A percentile compares a stretch with the other conserved stretches of the same genome.
These are phyloP conservation scores for Drosophila neonasuta DNA, from an alignment of 2,888 invertebrate genomes.

Conservation along the genomic window DNA sequence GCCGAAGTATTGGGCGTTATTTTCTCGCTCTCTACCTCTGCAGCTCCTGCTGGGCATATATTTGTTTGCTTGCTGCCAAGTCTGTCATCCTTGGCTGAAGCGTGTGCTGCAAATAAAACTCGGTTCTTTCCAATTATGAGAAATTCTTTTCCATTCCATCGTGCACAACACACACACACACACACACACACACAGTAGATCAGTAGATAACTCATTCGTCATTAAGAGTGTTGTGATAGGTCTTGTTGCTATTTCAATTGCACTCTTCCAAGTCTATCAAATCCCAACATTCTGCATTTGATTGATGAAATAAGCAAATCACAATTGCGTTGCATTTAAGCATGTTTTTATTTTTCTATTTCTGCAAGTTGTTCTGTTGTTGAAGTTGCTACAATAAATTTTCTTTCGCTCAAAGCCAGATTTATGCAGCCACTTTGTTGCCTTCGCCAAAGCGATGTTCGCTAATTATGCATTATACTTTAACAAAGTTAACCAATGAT, in stretches of 20 bases:
- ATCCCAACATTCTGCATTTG: neutral
- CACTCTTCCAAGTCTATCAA: neutral
- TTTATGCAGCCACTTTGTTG: conserved; percentile 3
- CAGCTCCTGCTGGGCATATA: conserved; percentile 48
- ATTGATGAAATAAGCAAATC: conserved; percentile 8
- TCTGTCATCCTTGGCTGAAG: conserved; percentile 24
- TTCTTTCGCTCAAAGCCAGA: neutral
- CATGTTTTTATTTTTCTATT: too few species aligned
- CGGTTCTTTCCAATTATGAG: conserved; percentile 48
- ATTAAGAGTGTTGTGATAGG: neutral
- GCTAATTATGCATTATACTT: conserved; percentile 53
- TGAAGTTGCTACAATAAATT: too few species aligned
- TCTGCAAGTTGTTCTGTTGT: too few species aligned
- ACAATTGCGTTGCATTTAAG: neutral
- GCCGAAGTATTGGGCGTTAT: conserved; percentile 61
- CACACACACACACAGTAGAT: too few species aligned
- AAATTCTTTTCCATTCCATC: conserved; percentile 41
- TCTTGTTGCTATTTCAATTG: neutral
- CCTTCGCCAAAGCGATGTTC: neutral
- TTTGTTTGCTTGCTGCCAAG: conserved; percentile 47
- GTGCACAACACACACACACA: neutral
- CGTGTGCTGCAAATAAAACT: conserved; percentile 26
- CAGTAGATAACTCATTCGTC: neutral
- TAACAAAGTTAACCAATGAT: conserved; percentile 63
- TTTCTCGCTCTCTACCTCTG: conserved; percentile 12